Conservation (phyloP, 2,113 vertebrate genomes). For the Willisornis vidua region DNA sequence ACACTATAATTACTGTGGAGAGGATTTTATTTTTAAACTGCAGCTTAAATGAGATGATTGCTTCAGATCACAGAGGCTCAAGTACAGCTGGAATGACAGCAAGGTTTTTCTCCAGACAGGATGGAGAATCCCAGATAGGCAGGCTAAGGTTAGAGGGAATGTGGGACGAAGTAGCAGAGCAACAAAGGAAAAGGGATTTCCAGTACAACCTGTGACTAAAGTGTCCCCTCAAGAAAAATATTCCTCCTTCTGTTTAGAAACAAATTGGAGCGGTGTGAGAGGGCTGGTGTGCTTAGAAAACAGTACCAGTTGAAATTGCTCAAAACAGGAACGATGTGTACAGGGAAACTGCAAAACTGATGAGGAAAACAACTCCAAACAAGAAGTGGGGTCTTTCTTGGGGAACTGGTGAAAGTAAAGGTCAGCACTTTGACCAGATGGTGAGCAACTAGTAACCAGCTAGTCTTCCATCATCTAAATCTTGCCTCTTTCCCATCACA, state of each 20-base stretch:
- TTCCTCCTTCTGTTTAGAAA: not conserved
- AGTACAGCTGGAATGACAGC: not conserved
- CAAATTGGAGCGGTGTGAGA: not conserved
- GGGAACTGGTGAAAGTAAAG: not conserved
- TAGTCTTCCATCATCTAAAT: not conserved
- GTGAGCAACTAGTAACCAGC: not conserved
- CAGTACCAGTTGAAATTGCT: not conserved
- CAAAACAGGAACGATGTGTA: not conserved
- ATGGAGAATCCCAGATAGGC: not conserved
- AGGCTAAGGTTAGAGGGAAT: not conserved
- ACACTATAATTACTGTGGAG: constrained; percentile 9
- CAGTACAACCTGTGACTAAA: not conserved
- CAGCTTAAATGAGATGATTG: constrained; percentile 33
- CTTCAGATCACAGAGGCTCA: constrained; percentile 35
- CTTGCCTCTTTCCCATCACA: not conserved
- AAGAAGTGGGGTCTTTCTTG: not conserved
- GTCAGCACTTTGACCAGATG: not conserved
- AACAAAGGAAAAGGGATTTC: not conserved
- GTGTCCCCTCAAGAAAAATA: not conserved
- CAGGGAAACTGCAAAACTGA: not conserved
- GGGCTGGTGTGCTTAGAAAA: not conserved
- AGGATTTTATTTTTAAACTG: constrained; percentile 28
- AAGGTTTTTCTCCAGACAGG: not conserved
- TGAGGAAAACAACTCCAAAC: not conserved
- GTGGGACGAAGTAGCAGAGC: not conserved